Evolutionary conservation across 2,888 invertebrate genomes (phyloP).

Genomic region (Heliconius aoede): DNA sequence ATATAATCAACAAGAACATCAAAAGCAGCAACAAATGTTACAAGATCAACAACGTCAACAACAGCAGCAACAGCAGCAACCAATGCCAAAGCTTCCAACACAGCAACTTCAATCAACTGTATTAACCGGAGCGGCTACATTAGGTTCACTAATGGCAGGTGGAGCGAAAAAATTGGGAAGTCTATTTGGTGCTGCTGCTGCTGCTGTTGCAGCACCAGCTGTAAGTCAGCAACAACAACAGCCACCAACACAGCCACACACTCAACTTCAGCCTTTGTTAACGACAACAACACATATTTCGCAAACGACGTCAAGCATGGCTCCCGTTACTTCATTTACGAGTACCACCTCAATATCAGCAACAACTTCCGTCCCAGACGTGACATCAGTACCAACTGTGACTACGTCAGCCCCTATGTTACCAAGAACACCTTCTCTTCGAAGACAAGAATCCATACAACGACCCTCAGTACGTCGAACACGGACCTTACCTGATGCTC

Average conservation of each 20-base stretch:
- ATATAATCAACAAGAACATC: slow-evolving; percentile 55
- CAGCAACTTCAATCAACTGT: slow-evolving; percentile 75
- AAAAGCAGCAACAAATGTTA: slow-evolving; percentile 52
- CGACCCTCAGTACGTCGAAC: slow-evolving; percentile 78
- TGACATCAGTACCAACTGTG: slow-evolving; percentile 65
- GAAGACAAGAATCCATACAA: slow-evolving; percentile 81
- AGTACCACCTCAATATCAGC: slow-evolving; percentile 64
- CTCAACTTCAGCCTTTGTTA: slow-evolving; percentile 54
- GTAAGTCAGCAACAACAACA: slow-evolving; percentile 59
- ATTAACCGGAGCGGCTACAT: slow-evolving; percentile 76
- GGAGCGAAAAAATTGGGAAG: slow-evolving; percentile 80
- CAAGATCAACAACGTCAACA: slow-evolving; percentile 52
- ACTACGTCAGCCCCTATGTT: slow-evolving; percentile 69
- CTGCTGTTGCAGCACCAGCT: slow-evolving; percentile 71
- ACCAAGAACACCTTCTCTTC: slow-evolving; percentile 75
- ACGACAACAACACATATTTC: slow-evolving; percentile 33
- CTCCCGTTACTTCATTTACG: slow-evolving; percentile 67
- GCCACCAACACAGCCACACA: slow-evolving; percentile 66
- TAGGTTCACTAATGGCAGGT: slow-evolving; percentile 80
- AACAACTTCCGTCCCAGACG: slow-evolving; percentile 76
- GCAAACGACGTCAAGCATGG: slow-evolving; percentile 46
- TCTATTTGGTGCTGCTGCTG: slow-evolving; percentile 79
- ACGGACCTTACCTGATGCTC: slow-evolving; percentile 78
- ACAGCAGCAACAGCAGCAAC: slow-evolving; percentile 61
- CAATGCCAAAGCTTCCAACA: slow-evolving; percentile 67